Base-by-base conservation (phyloP, 2,888 invertebrate species). In the Candidula unifasciata region DNA sequence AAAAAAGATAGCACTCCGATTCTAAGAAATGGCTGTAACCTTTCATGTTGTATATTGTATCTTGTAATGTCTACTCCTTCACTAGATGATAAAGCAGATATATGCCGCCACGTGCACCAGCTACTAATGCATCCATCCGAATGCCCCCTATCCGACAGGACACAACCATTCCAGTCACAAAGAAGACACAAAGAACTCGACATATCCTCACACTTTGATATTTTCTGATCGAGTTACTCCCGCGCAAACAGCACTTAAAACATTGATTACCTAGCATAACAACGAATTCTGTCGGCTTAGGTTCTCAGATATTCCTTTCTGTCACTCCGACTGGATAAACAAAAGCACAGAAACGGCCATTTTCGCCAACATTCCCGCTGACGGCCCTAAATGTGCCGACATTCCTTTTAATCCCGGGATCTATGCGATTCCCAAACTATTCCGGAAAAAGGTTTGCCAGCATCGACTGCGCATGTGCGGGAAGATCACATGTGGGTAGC, bases 401-500 rank as follows among this genome's bases (percentile, higher is more conserved):
- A 57, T 57, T 57, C 30, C 57, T 33, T 76, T 76, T 60, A 57
- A 57, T 3, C 57, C 33, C 54, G 3, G 27, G 18, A 30, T 57
- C 54, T 57, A 76, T 57, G 76, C 57, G 33, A 57, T 76, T 54
- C 60, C 27, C 54, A 54, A 33, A 76, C 30, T 24, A 76, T 60
- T 13, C 57, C 57, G 76, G 76, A 54, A 76, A 76, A 33, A 60
- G 13, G 60, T 57, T 21, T 13, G 57, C 33, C 54, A 57, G 76
- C 54, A 24, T 30, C 33, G 37, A 80, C 44, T 80, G 80, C 80
- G 68, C 80, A 80, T 80, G 80, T 69, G 69, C 54, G 30, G 60
- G 10, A 18, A n/a, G 30, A 44, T 8, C 52, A 18, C 81, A 81
- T 73, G 73, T 81, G 81, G 24, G 33, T 57, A 54, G 60, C 81